Base-by-base conservation (phyloP, 2,888 invertebrate genomes). In the Helleia helle region DNA sequence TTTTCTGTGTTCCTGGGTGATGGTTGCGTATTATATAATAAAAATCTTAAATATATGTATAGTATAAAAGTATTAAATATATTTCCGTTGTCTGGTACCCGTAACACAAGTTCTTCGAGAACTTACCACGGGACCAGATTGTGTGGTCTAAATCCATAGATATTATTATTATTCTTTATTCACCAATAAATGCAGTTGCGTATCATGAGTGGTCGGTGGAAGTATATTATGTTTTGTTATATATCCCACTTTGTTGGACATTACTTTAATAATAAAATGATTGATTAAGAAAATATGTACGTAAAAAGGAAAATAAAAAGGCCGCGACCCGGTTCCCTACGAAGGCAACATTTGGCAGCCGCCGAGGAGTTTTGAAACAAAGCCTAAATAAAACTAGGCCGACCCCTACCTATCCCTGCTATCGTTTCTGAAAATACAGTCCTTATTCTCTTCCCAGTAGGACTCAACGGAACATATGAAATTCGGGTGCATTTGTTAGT, bases 301-400 rank as follows among this genome's bases (percentile, higher is more conserved):
- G 12, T 11, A 12, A 5, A 18, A 36, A 24, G 12, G n/a, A 2
- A 18, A 18, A 8, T n/a, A n/a, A 18, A 15, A 13, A 27, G 12
- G 15, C 14, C 59, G 56, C 60, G 65, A 64, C 68, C 70, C 50
- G 54, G 45, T 52, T 61, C 47, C 41, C 55, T 49, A 58, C 59
- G 56, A 55, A 52, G 56, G 54, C 56, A 57, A 62, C 63, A 65
- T 71, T 72, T 71, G 72, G 71, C 71, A 68, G 62, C 58, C 60
- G 56, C 43, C 53, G 53, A 56, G 54, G 56, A 62, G 61, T 65
- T 67, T 71, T 68, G 64, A 69, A 71, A 72, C 71, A 71, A 69
- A 62, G 65, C 52, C 48, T 47, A 52, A 55, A 51, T 52, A 49
- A 50, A 56, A 55, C 51, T 51, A 53, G 59, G 56, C 49, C 55